Evolutionary conservation across 2,888 invertebrate species (phyloP), one percentile per base, ranked within the genome.

Genomic region (Napeogenes sylphis): DNA sequence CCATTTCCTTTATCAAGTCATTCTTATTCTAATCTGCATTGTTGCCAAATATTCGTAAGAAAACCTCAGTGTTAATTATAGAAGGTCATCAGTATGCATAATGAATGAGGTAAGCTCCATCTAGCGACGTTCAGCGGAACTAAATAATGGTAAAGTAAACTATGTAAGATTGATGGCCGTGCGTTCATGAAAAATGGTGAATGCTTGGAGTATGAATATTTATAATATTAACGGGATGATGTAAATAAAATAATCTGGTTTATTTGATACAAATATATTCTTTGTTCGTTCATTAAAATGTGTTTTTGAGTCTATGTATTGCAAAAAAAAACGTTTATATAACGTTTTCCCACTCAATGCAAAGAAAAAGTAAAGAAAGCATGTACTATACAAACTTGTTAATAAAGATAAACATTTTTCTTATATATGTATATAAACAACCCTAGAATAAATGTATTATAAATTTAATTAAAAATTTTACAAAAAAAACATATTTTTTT

Each of bases 61-160:
- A 85, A 86, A 82, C 78, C 78, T 74, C 73, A 69, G 77, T 68
- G 71, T 91, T 94, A 93, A 93, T 94, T 94, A 93, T 88, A 81
- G 79, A 83, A 88, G 91, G 93, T 93, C 94, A 94, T 93, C 93
- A 94, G 94, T 94, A 94, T 94, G 93, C 94, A 94, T 94, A 94
- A 94, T 93, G 91, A 93, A 94, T 93, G 91, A 93, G 92, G 75
- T 78, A 64, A 76, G 72, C 82, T 80, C 86, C 88, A 89, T 83
- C 90, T 87, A 84, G 76, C 80, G 81, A 79, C 68, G 75, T 74
- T 75, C 72, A 78, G 78, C 75, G 68, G 81, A 83, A 89, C 87
- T 84, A 79, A 78, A 76, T 82, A 76, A 81, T 77, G 77, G 77
- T 67, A 67, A 61, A 65, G 64, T 68, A 71, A 70, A 69, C 62